Percentiles rank a stretch among this genome's conserved stretches.
Evolutionary conservation across 2,797 vertebrate genomes (phyloP).

Genomic region (Chelidonichthys spinosus): DNA sequence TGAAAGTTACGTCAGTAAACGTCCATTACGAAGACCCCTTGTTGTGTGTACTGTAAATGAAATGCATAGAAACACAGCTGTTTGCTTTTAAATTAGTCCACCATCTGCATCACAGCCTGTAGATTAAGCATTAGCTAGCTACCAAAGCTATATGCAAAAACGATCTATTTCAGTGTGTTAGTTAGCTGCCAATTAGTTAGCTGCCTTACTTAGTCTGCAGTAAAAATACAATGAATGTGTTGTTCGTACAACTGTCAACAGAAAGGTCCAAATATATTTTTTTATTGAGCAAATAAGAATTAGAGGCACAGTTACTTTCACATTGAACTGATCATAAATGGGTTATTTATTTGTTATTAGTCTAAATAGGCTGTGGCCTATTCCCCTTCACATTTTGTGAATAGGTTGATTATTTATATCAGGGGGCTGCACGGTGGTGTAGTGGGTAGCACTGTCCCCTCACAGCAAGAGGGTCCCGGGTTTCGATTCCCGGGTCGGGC

Average conservation of each 20-base stretch:
- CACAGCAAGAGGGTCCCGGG: too few species aligned
- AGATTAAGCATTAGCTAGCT: slow-evolving; percentile 36
- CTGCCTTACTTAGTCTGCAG: slow-evolving; percentile 8
- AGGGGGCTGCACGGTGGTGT: background rate
- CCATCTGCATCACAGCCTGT: slow-evolving; percentile 42
- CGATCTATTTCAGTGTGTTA: slow-evolving; percentile 26
- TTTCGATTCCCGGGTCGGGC: too few species aligned
- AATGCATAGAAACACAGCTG: slow-evolving; percentile 47
- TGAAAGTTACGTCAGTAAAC: too few species aligned
- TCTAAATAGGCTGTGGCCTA: background rate
- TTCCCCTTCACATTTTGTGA: background rate
- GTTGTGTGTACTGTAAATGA: slow-evolving; percentile 40
- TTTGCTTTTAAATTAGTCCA: slow-evolving; percentile 38
- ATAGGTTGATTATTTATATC: slow-evolving; percentile 12
- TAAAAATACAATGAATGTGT: slow-evolving; percentile 8
- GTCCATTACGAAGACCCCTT: too few species aligned
- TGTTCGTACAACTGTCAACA: background rate
- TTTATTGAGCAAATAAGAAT: slow-evolving; percentile 1
- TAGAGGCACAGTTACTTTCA: background rate
- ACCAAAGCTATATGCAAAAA: slow-evolving; percentile 32
- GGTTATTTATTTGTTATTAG: background rate
- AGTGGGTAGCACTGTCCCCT: too few species aligned
- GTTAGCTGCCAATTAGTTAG: slow-evolving; percentile 36
- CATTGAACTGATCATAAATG: background rate
- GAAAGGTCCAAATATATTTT: slow-evolving; percentile 1